Base-by-base conservation (phyloP, 2,113 vertebrate genomes). In the Haliaeetus leucogaster region DNA sequence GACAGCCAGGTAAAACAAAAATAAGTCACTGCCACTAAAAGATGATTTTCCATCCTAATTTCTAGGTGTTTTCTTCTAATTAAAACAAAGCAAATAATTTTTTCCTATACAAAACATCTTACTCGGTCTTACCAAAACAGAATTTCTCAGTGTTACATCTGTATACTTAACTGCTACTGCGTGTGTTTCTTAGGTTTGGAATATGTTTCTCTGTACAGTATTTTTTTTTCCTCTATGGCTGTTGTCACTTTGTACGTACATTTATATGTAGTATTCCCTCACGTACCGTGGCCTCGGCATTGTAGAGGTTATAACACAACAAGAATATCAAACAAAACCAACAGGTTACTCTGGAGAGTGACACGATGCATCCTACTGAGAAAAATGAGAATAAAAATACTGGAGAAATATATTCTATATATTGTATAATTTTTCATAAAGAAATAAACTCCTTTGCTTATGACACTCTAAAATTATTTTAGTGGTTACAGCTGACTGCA, bases 11-110 rank as follows among this genome's bases (percentile, higher is more conserved):
- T 96, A 77, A 82, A 29, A 30, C 9, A 45, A 90, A 78, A 96
- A 94, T 9, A 38, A 93, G 90, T 87, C 96, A 90, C 94, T 98
- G 97, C 96, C 97, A 97, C 96, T 94, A 96, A 94, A 94, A 96
- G 70, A 19, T 83, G 65, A 82, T 71, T 90, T 93, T 79, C 21
- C 55, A 40, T 62, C 61, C 86, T 90, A 5, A 87, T 48, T 95
- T 40, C 68, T 50, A 17, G 81, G 47, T 81, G 84, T 95, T 97
- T 93, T 82, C 63, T 90, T 82, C 74, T 72, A 53, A 93, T 72
- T 87, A 50, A 91, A 96, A 43, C 27, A 61, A 52, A 86, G 81
- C 32, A 67, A 67, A 45, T 45, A 38, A 90, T 73, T 73, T n/a
- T 82, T 91, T 79, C 16, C 62, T 82, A 3, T 43, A 72, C 62